These are phyloP conservation scores for Araneus ventricosus DNA, from an alignment of 1,140 invertebrate genomes.

Conservation along the genomic window DNA sequence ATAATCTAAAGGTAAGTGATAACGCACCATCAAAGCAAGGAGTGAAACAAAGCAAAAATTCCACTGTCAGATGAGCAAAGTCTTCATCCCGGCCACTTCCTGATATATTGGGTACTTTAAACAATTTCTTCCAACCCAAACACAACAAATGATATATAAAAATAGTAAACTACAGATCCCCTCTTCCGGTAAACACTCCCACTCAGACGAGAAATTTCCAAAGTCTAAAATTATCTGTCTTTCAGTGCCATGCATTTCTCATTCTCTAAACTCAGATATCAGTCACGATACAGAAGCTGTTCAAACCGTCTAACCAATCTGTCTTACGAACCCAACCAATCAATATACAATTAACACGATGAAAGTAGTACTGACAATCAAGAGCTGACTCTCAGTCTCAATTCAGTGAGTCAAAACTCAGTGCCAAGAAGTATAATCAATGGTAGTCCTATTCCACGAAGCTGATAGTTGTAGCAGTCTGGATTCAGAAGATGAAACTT, in stretches of 20 bases:
- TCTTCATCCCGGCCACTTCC: constrained; percentile 5
- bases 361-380: constrained; percentile 63
- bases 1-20: not conserved
- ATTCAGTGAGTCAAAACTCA: constrained; percentile 28
- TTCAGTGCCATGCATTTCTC: not conserved
- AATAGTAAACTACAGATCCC: not conserved
- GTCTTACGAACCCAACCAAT: constrained; percentile 57
- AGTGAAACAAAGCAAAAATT: not conserved
- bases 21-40: not conserved
- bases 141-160: not conserved
- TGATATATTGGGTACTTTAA: constrained; percentile 46
- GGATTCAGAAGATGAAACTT: constrained; percentile 76
- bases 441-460: constrained; percentile 74
- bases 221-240: constrained; percentile 29
- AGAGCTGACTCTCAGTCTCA: constrained; percentile 28
- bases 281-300: constrained; percentile 48
- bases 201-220: not conserved
- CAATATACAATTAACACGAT: constrained; percentile 73
- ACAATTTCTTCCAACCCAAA: not conserved
- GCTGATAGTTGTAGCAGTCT: constrained; percentile 72
- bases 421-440: constrained; percentile 44
- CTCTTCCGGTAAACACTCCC: not conserved
- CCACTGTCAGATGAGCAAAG: not conserved
- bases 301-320: not conserved
- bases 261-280: constrained; percentile 47